Evolutionary conservation across 2,797 vertebrate species (phyloP).

Genomic region (Leptoclinus maculatus): DNA sequence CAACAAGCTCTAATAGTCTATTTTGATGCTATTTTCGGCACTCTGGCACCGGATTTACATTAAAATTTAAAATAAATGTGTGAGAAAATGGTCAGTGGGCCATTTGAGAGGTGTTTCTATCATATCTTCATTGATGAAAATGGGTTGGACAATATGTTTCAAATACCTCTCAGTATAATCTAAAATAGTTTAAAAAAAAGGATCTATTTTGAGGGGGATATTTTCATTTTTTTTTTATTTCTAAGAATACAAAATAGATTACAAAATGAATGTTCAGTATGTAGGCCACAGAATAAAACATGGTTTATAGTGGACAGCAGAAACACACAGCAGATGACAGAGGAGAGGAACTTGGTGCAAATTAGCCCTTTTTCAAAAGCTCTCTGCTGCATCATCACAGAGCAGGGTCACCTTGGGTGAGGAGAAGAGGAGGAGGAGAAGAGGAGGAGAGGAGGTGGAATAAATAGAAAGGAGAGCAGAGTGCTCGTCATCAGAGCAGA

Average conservation of each 20-base stretch:
- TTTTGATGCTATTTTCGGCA: not conserved
- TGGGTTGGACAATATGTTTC: not conserved
- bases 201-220: not conserved
- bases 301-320: not conserved
- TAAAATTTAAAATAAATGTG: not conserved
- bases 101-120: not conserved
- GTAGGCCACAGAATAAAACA: not conserved
- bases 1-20: not conserved
- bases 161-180: not conserved
- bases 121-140: not conserved
- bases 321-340: not conserved
- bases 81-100: not conserved
- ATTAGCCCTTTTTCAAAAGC: conserved; percentile 11
- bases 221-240: not conserved
- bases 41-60: not conserved
- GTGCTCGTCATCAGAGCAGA: conserved; percentile 65
- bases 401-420: conserved; percentile 52
- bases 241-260: not conserved
- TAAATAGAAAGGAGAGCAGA: conserved; percentile 53
- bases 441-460: conserved; percentile 32
- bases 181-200: not conserved
- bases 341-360: conserved; percentile 1
- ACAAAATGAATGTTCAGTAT: not conserved
- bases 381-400: conserved; percentile 44
- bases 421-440: conserved; percentile 19